phyloP scores from a whole-genome alignment of 2,113 vertebrate genomes.

The Mystacornis crossleyi region DNA sequence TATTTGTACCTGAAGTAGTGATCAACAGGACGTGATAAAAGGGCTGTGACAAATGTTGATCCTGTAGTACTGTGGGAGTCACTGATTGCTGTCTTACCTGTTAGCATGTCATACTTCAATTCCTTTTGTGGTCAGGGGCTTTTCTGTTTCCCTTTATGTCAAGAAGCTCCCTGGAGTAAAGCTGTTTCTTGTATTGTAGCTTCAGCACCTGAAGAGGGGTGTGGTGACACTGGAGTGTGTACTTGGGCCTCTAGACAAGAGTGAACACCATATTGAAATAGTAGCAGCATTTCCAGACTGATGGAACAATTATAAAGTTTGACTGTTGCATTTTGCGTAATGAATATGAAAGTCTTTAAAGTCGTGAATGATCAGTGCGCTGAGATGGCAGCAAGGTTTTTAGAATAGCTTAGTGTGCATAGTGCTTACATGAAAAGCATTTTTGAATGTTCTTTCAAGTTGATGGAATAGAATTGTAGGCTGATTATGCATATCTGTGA shows the following conservation, averaged over 20 bases:
- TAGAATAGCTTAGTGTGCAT: neutral
- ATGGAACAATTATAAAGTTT: neutral
- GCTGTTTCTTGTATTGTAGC: neutral
- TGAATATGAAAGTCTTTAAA: neutral
- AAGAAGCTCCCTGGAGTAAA: neutral
- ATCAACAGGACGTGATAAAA: neutral
- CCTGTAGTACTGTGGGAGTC: neutral
- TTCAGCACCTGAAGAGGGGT: neutral
- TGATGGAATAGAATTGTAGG: neutral
- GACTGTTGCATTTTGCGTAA: neutral
- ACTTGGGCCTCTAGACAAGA: neutral
- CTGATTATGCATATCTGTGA: neutral
- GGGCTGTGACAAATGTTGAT: neutral
- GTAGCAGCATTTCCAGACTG: neutral
- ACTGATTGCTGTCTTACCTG: neutral
- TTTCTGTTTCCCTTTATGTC: neutral
- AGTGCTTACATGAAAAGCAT: neutral
- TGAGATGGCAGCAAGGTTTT: neutral
- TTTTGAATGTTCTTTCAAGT: neutral
- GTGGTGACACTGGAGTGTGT: neutral
- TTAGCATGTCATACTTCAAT: neutral
- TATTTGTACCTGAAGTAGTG: neutral
- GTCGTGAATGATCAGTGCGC: neutral
- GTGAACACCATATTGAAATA: neutral
- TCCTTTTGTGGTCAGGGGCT: neutral